These are phyloP conservation scores for Pardalotus punctatus DNA, from an alignment of 2,113 vertebrate genomes.

Conservation along the genomic window DNA sequence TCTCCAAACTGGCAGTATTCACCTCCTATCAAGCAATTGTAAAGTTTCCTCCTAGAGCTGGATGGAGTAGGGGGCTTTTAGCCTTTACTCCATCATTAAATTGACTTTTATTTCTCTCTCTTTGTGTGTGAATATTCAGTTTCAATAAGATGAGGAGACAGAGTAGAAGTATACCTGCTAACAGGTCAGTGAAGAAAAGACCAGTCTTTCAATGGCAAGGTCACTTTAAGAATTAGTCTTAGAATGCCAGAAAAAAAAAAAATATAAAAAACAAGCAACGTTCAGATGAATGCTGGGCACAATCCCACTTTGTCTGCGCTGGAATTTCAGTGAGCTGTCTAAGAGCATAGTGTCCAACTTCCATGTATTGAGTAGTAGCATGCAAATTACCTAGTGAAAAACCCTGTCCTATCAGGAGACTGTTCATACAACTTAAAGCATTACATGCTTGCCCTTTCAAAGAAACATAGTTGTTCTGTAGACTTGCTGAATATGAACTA, in stretches of 20 bases:
- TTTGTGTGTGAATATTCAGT: neutral
- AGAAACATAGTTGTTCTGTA: neutral
- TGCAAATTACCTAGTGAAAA: neutral
- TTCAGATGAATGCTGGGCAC: neutral
- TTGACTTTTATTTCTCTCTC: neutral
- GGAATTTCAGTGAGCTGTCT: neutral
- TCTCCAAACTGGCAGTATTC: neutral
- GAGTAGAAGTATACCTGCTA: neutral
- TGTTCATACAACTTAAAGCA: neutral
- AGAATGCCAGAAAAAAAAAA: neutral
- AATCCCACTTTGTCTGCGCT: neutral
- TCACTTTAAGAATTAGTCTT: neutral
- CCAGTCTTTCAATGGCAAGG: neutral
- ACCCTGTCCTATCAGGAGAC: neutral
- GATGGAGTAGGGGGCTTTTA: neutral
- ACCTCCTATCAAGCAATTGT: neutral
- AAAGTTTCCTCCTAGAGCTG: neutral
- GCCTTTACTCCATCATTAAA: neutral
- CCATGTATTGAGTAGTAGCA: neutral
- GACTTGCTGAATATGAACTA: neutral
- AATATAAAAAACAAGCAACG: fast-evolving
- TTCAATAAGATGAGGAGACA: neutral
- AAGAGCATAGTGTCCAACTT: neutral
- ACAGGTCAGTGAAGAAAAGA: neutral
- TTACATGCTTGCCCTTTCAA: neutral